Percentiles rank a stretch among this genome's conserved stretches.
These are phyloP conservation scores for Anseranas semipalmata DNA, from an alignment of 2,113 vertebrate genomes.

Conservation along the genomic window DNA sequence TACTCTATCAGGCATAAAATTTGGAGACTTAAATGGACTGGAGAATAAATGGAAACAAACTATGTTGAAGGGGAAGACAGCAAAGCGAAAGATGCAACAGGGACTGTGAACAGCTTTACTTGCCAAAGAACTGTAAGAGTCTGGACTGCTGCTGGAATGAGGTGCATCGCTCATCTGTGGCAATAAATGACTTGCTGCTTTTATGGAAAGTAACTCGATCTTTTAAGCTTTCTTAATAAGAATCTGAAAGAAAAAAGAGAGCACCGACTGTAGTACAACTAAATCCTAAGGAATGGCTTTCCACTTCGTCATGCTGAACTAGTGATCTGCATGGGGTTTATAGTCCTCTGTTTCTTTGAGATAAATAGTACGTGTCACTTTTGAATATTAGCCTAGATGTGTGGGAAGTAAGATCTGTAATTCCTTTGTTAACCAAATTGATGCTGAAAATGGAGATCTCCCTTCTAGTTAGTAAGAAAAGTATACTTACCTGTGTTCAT, in stretches of 20 bases:
- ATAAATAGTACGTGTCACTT: neutral
- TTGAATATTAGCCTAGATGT: neutral
- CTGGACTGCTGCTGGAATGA: constrained; percentile 2
- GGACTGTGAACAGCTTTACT: neutral
- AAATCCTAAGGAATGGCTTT: neutral
- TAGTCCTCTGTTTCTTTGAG: neutral
- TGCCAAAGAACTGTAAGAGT: neutral
- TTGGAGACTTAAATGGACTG: constrained; percentile 1
- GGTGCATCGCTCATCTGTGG: neutral
- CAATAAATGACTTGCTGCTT: neutral
- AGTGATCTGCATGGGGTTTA: neutral
- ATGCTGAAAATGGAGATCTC: neutral
- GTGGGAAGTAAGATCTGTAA: neutral
- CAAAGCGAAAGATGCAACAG: neutral
- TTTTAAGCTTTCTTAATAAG: neutral
- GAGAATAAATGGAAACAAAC: neutral
- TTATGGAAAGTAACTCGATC: neutral
- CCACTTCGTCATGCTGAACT: neutral
- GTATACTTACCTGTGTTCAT: neutral
- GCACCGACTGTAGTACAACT: neutral
- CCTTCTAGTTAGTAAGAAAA: neutral
- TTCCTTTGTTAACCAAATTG: neutral
- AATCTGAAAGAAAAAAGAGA: neutral
- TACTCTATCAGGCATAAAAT: neutral
- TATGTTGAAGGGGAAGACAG: constrained; percentile 8